A percentile compares a stretch with the other conserved stretches of the same genome.
Conservation (phyloP, 2,888 invertebrate species). For the Chromoteleia sp. region DNA sequence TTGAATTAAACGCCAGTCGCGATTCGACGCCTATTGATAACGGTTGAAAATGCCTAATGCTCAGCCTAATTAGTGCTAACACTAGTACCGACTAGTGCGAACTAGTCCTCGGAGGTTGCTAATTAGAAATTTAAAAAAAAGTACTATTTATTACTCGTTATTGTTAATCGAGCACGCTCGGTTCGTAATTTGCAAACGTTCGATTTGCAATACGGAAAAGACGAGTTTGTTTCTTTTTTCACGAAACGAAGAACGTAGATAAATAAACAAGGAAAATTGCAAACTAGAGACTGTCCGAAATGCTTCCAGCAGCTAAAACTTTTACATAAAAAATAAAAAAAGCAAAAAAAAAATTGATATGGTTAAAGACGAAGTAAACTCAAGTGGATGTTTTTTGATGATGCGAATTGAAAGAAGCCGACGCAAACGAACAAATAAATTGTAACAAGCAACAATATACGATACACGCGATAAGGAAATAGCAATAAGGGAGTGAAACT, state of each 20-base stretch:
- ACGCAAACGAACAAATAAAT: conserved; percentile 61
- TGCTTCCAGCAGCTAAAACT: conserved; percentile 74
- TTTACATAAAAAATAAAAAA: conserved; percentile 58
- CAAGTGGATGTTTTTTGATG: conserved; percentile 47
- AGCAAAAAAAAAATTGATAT: conserved; percentile 35
- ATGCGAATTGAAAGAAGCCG: conserved; percentile 41
- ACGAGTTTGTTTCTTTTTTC: conserved; percentile 38
- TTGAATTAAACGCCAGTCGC: conserved; percentile 31
- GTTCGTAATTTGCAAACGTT: conserved; percentile 68
- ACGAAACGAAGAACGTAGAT: conserved; percentile 43
- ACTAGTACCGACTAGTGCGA: conserved; percentile 80
- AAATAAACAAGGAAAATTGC: conserved; percentile 58
- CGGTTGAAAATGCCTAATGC: conserved; percentile 76
- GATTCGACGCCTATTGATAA: conserved; percentile 38
- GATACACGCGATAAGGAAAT: conserved; percentile 68
- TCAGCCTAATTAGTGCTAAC: conserved; percentile 81
- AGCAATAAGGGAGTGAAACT: conserved; percentile 59
- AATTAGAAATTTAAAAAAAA: conserved; percentile 77
- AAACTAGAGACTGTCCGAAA: conserved; percentile 73
- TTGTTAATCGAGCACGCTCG: conserved; percentile 72
- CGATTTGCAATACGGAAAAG: conserved; percentile 44
- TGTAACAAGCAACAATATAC: conserved; percentile 46
- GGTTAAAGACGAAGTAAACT: conserved; percentile 27
- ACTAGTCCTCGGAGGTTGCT: conserved; percentile 83
- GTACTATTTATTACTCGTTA: conserved; percentile 77